A percentile compares a stretch with the other conserved stretches of the same genome.
phyloP scores from a whole-genome alignment of 1,140 invertebrate genomes.

The Sarcophaga peregrina region DNA sequence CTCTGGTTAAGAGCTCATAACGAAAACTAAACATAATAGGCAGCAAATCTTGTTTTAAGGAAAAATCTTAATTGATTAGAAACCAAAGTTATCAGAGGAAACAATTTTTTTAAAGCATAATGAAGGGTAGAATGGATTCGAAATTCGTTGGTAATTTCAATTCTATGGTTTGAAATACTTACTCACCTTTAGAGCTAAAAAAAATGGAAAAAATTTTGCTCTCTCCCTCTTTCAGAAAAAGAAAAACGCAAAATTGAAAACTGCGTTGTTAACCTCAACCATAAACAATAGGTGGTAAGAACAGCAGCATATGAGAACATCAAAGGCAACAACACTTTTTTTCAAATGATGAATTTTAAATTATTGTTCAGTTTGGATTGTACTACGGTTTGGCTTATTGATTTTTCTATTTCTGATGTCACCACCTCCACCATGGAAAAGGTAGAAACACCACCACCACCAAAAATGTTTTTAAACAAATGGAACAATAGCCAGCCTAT shows the following conservation, averaged over 20 bases:
- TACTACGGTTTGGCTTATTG: too few species aligned
- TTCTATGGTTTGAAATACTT: background rate
- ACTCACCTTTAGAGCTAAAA: background rate
- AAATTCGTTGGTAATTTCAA: background rate
- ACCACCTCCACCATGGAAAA: too few species aligned
- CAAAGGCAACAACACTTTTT: slow-evolving; percentile 21
- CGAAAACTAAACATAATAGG: background rate
- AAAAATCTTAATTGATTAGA: background rate
- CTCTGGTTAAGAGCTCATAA: background rate
- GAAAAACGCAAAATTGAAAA: background rate
- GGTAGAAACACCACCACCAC: too few species aligned
- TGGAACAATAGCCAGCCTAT: too few species aligned
- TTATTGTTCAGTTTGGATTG: too few species aligned
- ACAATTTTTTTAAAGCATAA: background rate
- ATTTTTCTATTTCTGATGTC: too few species aligned
- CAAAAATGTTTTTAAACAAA: too few species aligned
- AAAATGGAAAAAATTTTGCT: background rate
- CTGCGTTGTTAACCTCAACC: slow-evolving; percentile 12
- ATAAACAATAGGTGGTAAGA: slow-evolving; percentile 16
- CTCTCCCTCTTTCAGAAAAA: background rate
- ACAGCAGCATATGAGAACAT: background rate
- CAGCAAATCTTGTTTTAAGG: background rate
- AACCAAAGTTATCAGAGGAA: background rate
- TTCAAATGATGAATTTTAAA: background rate
- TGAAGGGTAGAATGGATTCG: background rate